Base-by-base conservation (phyloP, 1,140 invertebrate species). In the Drosophila setifemur region DNA sequence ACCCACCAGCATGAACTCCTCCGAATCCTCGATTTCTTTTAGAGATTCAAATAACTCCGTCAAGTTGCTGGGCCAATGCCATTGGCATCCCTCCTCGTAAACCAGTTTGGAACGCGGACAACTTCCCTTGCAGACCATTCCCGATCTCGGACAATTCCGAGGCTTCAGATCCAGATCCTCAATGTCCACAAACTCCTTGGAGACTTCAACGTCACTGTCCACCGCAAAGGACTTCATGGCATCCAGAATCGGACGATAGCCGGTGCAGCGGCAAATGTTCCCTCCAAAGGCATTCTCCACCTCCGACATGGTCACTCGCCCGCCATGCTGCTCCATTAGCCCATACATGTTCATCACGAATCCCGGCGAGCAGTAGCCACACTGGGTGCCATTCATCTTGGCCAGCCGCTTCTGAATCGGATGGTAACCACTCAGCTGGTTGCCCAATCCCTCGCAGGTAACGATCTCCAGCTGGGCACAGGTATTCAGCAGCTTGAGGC, bases 301-400 rank as follows among this genome's bases (percentile, higher is more conserved):
- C 73, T 95, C 92, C 25, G 92, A 90, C 93, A 94, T 94, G 0
- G 92, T 94, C 8, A 94, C 83, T 9, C 92, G 88, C 4, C 87
- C 86, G 19, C 89, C 91, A 19, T 90, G 91, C 50, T 87, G 81
- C 76, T 91, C 89, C 54, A 92, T 57, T 33, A 92, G 75, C 91
- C 95, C 95, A 87, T 95, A 94, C 93, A 97, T 94, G 71, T 95
- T 95, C 96, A 97, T 97, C 16, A 97, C 93, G 93, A 96, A 96
- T 33, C 95, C 96, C 11, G 96, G 93, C 1, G 94, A 94, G 72
- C 96, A 97, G 89, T 93, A 97, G 3, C 96, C 96, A 78, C 95
- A 96, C 89, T 96, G 95, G 3, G 95, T 94, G 6, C 95, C 95
- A 90, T 95, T 95, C 87, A 94, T 94, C 45, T 93, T 91, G 1